These are phyloP conservation scores for Protophormia terraenovae DNA, from an alignment of 2,888 invertebrate genomes.

Conservation along the genomic window DNA sequence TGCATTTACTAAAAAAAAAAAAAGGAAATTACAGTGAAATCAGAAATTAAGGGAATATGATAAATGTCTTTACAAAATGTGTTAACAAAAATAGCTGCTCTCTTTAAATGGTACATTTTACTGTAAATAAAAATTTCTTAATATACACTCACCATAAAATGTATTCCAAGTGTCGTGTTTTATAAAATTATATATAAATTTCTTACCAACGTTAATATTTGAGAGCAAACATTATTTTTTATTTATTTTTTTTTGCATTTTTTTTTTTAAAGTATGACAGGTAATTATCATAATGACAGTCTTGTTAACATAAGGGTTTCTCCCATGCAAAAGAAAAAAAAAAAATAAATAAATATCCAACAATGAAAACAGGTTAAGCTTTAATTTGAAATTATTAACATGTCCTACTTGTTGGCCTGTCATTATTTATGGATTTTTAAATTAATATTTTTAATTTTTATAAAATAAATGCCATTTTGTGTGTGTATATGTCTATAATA, in stretches of 20 bases:
- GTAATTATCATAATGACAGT: slow-evolving; percentile 65
- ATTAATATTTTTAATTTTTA: background rate
- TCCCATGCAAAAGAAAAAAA: background rate
- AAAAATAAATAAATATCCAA: background rate
- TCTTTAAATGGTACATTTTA: background rate
- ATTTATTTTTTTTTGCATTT: background rate
- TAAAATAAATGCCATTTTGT: too few relatives aligned
- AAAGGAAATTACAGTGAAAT: background rate
- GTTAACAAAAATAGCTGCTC: too few relatives aligned
- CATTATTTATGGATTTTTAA: background rate
- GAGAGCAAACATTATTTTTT: slow-evolving; percentile 2
- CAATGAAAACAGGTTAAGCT: slow-evolving; percentile 24
- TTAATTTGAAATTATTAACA: slow-evolving; percentile 15
- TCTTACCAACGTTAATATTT: background rate
- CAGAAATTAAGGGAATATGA: too few relatives aligned
- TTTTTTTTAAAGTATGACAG: slow-evolving; percentile 40
- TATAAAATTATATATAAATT: background rate
- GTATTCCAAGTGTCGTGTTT: slow-evolving; percentile 6
- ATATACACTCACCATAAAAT: slow-evolving; percentile 17
- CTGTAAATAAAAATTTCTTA: background rate
- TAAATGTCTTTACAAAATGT: too few relatives aligned
- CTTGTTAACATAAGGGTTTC: slow-evolving; percentile 45
- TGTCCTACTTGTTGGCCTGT: slow-evolving; percentile 17
- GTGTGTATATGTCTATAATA: background rate
- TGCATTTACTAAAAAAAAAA: background rate